Percentiles rank a stretch among this genome's conserved stretches.
These are phyloP conservation scores for Anguilla japonica DNA, from an alignment of 2,113 vertebrate species.

Conservation along the genomic window DNA sequence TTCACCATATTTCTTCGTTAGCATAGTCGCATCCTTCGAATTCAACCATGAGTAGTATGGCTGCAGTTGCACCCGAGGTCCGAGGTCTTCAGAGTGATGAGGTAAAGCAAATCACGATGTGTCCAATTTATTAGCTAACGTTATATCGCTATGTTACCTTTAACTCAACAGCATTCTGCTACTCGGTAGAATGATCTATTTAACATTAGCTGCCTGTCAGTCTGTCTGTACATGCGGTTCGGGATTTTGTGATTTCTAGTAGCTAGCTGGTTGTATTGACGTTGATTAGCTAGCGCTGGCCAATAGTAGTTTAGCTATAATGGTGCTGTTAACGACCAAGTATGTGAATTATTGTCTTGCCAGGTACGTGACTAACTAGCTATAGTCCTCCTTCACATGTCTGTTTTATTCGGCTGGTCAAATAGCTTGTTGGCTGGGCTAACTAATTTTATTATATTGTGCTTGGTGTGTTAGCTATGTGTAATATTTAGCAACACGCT, in stretches of 20 bases:
- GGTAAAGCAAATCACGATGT: conserved; percentile 49
- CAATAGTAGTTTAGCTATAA: not conserved
- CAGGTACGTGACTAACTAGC: not conserved
- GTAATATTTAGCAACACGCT: not conserved
- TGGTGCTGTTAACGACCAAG: not conserved
- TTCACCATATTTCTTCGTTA: not conserved
- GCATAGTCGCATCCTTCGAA: not conserved
- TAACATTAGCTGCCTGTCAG: not conserved
- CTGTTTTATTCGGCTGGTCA: not conserved
- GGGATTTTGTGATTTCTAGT: not conserved
- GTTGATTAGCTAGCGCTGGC: not conserved
- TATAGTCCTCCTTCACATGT: not conserved
- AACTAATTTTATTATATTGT: not conserved
- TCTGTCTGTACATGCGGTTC: not conserved
- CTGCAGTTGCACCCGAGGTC: conserved; percentile 58
- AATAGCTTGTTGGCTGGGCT: not conserved
- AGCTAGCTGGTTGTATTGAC: no score
- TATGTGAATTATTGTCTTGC: not conserved
- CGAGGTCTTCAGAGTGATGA: conserved; percentile 68
- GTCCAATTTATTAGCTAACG: not conserved
- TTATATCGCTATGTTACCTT: not conserved
- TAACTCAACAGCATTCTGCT: not conserved
- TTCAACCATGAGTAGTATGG: conserved; percentile 57
- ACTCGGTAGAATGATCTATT: not conserved
- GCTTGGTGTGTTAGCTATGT: not conserved